These are phyloP conservation scores for Bombus huntii DNA, from an alignment of 1,140 invertebrate species.

Conservation along the genomic window DNA sequence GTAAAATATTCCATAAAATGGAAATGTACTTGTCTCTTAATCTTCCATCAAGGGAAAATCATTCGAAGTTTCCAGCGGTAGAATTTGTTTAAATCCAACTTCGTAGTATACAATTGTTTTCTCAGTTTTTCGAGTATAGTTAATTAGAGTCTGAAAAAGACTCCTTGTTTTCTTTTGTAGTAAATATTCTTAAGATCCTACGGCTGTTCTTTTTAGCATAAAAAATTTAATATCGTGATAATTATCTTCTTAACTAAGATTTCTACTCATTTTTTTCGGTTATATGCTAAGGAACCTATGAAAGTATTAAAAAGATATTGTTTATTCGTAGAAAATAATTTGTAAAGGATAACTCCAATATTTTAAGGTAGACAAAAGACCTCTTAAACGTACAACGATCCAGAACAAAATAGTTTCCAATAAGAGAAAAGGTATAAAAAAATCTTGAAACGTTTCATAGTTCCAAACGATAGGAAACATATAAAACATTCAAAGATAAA, in stretches of 20 bases:
- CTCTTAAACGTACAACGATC: not conserved
- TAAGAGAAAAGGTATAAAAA: not conserved
- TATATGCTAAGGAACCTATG: too few species aligned
- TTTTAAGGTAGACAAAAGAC: not conserved
- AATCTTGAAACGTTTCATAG: not conserved
- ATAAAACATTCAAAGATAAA: not conserved
- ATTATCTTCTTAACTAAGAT: too few species aligned
- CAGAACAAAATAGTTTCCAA: not conserved
- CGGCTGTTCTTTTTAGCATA: too few species aligned
- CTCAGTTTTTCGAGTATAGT: not conserved
- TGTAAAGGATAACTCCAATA: not conserved
- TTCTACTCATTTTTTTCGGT: too few species aligned
- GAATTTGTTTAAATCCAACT: not conserved
- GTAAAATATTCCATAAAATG: constrained; percentile 48
- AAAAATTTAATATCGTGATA: too few species aligned
- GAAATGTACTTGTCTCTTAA: constrained; percentile 39
- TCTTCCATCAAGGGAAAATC: constrained; percentile 20
- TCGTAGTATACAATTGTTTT: too few species aligned
- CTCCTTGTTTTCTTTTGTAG: too few species aligned
- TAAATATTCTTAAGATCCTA: too few species aligned
- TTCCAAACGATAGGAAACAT: not conserved
- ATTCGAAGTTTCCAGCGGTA: not conserved
- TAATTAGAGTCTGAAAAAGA: too few species aligned
- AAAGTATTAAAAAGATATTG: too few species aligned
- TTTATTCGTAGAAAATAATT: too few species aligned